These are phyloP conservation scores for Cantharis rustica DNA, from an alignment of 2,888 invertebrate genomes.

Conservation along the genomic window DNA sequence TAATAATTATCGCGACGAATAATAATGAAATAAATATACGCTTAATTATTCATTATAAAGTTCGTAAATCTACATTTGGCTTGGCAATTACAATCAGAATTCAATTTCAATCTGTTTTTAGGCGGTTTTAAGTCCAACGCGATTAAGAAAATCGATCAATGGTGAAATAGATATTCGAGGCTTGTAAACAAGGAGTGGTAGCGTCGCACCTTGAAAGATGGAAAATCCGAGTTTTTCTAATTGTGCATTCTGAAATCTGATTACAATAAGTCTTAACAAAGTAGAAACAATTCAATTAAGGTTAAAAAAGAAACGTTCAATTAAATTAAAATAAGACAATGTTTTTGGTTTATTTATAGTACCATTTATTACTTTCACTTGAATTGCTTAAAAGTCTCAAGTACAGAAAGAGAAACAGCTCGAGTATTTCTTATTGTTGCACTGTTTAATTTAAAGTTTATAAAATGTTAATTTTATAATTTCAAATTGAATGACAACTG, in stretches of 20 bases:
- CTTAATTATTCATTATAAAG: no score
- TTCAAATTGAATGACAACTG: not conserved
- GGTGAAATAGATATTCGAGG: slow-evolving; percentile 14
- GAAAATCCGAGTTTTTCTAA: not conserved
- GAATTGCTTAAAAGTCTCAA: not conserved
- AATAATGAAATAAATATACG: no score
- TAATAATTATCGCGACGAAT: no score
- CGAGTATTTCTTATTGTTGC: not conserved
- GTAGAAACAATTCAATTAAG: not conserved
- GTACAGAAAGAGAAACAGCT: not conserved
- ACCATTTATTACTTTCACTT: not conserved
- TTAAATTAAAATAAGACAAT: not conserved
- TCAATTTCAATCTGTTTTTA: not conserved
- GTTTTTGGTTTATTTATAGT: not conserved
- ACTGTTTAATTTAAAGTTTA: not conserved
- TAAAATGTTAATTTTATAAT: not conserved
- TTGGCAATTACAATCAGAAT: not conserved
- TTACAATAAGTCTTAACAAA: not conserved
- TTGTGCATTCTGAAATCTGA: not conserved
- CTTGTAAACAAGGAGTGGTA: slow-evolving; percentile 17
- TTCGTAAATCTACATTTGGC: not conserved
- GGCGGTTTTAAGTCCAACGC: no score
- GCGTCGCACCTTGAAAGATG: slow-evolving; percentile 16
- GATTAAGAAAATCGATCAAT: slow-evolving; percentile 8
- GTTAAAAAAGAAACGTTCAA: not conserved